Percentiles rank a stretch among this genome's conserved stretches.
These are phyloP conservation scores for Phacellophora camtschatica DNA, from an alignment of 30 jellyfish, hydroid and myxozoan species.

Conservation along the genomic window DNA sequence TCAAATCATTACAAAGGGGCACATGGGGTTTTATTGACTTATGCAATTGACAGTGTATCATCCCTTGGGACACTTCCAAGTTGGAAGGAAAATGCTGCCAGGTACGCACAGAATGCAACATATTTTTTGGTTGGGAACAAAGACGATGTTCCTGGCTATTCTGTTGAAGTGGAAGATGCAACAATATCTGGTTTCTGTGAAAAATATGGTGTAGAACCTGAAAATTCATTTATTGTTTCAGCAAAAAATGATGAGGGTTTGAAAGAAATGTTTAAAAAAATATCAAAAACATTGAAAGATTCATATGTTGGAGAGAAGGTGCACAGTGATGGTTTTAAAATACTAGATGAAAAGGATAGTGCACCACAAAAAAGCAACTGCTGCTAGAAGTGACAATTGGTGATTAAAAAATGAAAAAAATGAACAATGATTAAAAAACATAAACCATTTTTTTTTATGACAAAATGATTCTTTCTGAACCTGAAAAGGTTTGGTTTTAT, in stretches of 20 bases:
- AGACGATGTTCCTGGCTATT: conserved; percentile 64
- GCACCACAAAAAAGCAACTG: neutral
- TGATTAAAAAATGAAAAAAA: too few relatives aligned
- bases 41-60: conserved; percentile 59
- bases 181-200: conserved; percentile 65
- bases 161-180: conserved; percentile 59
- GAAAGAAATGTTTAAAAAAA: conserved; percentile 38
- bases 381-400: too few relatives aligned
- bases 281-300: conserved; percentile 41
- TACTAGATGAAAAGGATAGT: conserved; percentile 30
- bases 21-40: conserved; percentile 74
- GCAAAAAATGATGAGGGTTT: conserved; percentile 77
- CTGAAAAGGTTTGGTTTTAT: too few relatives aligned
- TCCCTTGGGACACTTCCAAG: conserved; percentile 59
- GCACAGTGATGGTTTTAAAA: conserved; percentile 25
- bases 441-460: too few relatives aligned
- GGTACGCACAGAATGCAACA: conserved; percentile 44
- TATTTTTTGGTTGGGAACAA: conserved; percentile 84
- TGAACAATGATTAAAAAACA: too few relatives aligned
- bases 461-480: too few relatives aligned
- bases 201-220: conserved; percentile 35
- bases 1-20: conserved; percentile 74
- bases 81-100: conserved; percentile 83
- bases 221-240: conserved; percentile 58
- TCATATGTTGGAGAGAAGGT: conserved; percentile 5